Conservation (phyloP, 2,113 vertebrate species). For the Isurus oxyrinchus region DNA sequence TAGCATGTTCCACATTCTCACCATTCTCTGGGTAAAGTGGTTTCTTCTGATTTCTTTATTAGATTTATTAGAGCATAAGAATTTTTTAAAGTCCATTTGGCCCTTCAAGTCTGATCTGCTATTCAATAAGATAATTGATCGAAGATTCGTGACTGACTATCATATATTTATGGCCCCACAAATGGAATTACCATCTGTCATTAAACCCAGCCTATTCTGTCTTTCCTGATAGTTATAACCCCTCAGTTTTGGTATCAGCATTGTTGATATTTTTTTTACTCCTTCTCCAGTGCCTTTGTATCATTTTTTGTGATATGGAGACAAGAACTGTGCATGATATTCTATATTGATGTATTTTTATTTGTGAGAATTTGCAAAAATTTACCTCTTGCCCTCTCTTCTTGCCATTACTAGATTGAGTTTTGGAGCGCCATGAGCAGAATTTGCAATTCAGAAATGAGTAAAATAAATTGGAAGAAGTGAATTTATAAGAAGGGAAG, state of each 20-base stretch:
- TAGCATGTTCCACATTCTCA: background rate
- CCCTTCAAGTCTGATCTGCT: background rate
- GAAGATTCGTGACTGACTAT: background rate
- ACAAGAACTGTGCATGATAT: background rate
- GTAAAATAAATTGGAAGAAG: background rate
- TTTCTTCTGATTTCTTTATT: background rate
- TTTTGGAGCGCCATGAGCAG: background rate
- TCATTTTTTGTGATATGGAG: background rate
- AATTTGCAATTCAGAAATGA: background rate
- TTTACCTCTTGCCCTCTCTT: background rate
- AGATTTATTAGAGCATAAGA: background rate
- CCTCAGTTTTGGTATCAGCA: background rate
- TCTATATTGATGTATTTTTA: background rate
- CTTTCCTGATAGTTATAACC: background rate
- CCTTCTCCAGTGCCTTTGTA: background rate
- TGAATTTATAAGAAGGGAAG: background rate
- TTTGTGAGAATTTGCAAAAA: background rate
- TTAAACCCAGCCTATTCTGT: background rate
- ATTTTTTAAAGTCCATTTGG: background rate
- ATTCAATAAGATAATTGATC: background rate
- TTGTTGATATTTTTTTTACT: background rate
- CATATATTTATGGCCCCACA: too few relatives aligned
- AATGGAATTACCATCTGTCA: too few relatives aligned
- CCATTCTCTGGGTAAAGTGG: background rate
- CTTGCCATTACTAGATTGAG: background rate